These are phyloP conservation scores for Heliconius sara DNA, from an alignment of 2,888 invertebrate species.

Conservation along the genomic window DNA sequence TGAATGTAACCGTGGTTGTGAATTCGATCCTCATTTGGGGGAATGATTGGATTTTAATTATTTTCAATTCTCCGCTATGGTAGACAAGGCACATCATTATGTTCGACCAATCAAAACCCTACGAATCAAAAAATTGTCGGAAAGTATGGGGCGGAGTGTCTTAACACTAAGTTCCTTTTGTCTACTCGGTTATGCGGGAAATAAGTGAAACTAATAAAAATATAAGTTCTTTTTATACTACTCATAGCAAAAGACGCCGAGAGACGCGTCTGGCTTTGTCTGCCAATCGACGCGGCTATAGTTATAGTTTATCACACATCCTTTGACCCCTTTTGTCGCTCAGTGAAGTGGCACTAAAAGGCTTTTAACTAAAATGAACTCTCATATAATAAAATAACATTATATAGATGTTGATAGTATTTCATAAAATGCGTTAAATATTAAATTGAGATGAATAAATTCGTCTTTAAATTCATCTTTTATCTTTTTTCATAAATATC, in stretches of 20 bases:
- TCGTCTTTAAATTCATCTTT: background rate
- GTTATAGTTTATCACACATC: conserved; percentile 35
- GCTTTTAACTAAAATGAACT: conserved; percentile 24
- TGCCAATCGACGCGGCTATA: conserved; percentile 34
- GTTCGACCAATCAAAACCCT: no score
- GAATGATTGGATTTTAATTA: background rate
- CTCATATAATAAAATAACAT: conserved; percentile 6
- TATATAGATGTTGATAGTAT: background rate
- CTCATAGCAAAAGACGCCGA: conserved; percentile 18
- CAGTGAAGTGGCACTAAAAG: conserved; percentile 26
- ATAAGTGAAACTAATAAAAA: background rate
- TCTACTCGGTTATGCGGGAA: no score
- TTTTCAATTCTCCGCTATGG: background rate
- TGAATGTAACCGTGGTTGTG: no score
- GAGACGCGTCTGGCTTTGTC: conserved; percentile 38
- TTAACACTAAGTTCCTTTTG: no score
- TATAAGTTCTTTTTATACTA: background rate
- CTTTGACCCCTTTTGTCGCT: conserved; percentile 40
- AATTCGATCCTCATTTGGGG: no score
- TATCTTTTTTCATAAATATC: no score
- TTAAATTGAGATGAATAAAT: background rate
- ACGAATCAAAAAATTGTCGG: no score
- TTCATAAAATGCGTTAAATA: background rate
- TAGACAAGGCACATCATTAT: background rate
- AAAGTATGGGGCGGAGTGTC: background rate